A percentile compares a stretch with the other conserved stretches of the same genome.
These are phyloP conservation scores for Nudaria mundana DNA, from an alignment of 2,888 invertebrate species.

Conservation along the genomic window DNA sequence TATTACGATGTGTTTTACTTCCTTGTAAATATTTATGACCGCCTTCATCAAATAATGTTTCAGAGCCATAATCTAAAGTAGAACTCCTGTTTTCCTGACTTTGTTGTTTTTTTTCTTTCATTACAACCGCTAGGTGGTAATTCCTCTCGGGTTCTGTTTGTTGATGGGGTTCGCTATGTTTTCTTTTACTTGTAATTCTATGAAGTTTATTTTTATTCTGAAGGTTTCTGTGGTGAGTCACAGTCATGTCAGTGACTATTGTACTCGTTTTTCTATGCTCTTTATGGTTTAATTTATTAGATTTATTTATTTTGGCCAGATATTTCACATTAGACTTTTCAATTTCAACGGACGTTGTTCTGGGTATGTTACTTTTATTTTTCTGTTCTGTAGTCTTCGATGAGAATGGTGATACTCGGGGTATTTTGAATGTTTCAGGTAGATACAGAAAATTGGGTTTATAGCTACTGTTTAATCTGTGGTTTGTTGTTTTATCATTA, in stretches of 20 bases:
- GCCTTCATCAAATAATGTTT: too few species aligned
- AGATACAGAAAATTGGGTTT: not conserved
- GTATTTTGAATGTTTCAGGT: not conserved
- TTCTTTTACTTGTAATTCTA: not conserved
- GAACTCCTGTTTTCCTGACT: too few species aligned
- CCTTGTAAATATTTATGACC: too few species aligned
- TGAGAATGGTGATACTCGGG: not conserved
- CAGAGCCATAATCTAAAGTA: too few species aligned
- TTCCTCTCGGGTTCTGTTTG: not conserved
- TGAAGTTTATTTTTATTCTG: not conserved
- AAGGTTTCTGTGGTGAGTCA: not conserved
- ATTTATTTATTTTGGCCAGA: not conserved
- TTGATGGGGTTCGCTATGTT: not conserved
- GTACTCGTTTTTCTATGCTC: not conserved
- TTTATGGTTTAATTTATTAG: not conserved
- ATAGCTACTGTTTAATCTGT: not conserved
- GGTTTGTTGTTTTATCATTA: not conserved
- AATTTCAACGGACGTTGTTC: too few species aligned
- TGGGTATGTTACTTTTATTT: too few species aligned
- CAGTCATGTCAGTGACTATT: not conserved
- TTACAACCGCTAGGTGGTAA: too few species aligned
- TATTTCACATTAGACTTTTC: not conserved
- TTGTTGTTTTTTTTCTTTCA: not conserved
- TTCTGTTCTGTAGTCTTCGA: too few species aligned
- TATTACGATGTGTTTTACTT: too few species aligned